Base-by-base conservation (phyloP, 2,113 vertebrate species). In the Cygnus atratus region DNA sequence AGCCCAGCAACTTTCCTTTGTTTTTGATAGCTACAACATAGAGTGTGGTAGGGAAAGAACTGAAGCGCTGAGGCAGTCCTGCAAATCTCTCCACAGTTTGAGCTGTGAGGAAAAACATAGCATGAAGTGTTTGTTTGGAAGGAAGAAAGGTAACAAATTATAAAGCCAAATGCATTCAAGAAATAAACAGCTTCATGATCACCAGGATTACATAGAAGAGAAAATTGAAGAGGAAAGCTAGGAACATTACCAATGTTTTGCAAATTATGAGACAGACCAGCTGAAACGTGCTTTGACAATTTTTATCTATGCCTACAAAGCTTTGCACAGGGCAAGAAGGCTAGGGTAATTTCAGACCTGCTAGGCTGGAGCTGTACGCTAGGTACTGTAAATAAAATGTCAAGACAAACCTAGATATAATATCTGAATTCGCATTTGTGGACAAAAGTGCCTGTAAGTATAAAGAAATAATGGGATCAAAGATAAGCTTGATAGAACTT, bases 341-440 rank as follows among this genome's bases (percentile, higher is more conserved):
- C 43, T 29, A 63, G 6, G 14, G 62, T 79, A 67, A 95, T 92
- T 95, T 91, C 88, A 90, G 86, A 92, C 37, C 43, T 84, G 41
- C 37, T 70, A 87, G 33, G 48, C 57, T 82, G 35, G 39, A 93
- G 75, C 35, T 83, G 44, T 22, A 83, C 59, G 92, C 75, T 62
- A 70, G 37, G 48, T 85, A 88, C 48, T 20, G 29, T 58, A 90
- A 85, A 91, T 46, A n/a, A 73, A 88, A 90, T 71, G 72, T 84
- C 80, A 92, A 71, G 59, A 26, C 37, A 93, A 88, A 92, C 57
- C 46, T 84, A 5, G 1, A 50, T n/a, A 83, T 22, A 82, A 43
- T 82, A 92, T 39, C 62, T 85, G 66, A 85, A 92, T 90, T 91
- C 87, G 72, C 73, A 90, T 84, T 88, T 84, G 46, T 39, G 28